phyloP scores from a whole-genome alignment of 2,797 vertebrate genomes.

The Enteromius viviparus region DNA sequence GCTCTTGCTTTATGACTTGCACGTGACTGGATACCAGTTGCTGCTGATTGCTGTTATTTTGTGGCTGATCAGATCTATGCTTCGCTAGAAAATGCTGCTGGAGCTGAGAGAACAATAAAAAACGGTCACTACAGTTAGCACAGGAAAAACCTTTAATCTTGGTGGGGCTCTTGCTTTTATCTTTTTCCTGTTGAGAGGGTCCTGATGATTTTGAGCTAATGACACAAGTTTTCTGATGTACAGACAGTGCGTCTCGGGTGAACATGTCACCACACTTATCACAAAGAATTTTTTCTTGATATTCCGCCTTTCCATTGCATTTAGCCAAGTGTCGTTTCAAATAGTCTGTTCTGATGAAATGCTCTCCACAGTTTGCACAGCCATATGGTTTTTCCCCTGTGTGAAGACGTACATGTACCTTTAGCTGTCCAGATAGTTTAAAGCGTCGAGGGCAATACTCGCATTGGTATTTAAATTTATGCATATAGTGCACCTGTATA shows the following conservation, averaged over 20 bases:
- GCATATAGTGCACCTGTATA: constrained; percentile 67
- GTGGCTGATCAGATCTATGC: constrained; percentile 71
- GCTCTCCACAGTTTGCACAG: constrained; percentile 75
- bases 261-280: constrained; percentile 75
- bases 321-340: constrained; percentile 73
- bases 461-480: constrained; percentile 71
- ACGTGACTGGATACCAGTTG: constrained; percentile 69
- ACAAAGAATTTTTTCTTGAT: constrained; percentile 64
- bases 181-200: constrained; percentile 38
- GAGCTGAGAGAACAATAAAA: constrained; percentile 81
- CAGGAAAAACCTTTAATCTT: constrained; percentile 77
- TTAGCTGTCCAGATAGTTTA: constrained; percentile 64
- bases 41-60: constrained; percentile 57
- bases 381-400: constrained; percentile 79
- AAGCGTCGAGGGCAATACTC: constrained; percentile 77
- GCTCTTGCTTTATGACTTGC: constrained; percentile 71
- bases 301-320: constrained; percentile 63
- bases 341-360: constrained; percentile 80
- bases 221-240: constrained; percentile 68
- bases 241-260: constrained; percentile 54
- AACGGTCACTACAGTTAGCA: constrained; percentile 75
- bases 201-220: constrained; percentile 42
- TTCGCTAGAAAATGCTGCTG: constrained; percentile 79
- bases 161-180: constrained; percentile 50
- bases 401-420: constrained; percentile 74